A percentile compares a stretch with the other conserved stretches of the same genome.
Conservation (phyloP, 1,140 invertebrate species). For the Drosophila pectinifera region DNA sequence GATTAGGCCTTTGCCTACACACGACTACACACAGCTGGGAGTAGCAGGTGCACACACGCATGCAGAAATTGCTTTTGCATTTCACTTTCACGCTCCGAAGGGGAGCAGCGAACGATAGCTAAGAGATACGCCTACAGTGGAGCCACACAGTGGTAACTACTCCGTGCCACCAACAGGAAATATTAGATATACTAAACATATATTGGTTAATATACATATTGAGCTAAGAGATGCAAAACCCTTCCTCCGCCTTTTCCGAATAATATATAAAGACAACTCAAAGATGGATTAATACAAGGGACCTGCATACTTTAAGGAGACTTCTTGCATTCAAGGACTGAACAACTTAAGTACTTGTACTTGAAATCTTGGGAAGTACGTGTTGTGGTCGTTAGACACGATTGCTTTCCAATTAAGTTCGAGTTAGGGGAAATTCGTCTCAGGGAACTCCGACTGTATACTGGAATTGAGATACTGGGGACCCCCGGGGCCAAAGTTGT, state of each 20-base stretch:
- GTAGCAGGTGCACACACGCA: conserved; percentile 31
- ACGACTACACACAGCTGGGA: conserved; percentile 11
- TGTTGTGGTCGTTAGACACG: conserved; percentile 8
- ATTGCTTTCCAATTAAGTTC: conserved; percentile 4
- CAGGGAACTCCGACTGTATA: conserved; percentile 7
- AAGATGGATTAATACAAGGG: neutral
- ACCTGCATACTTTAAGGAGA: too few species aligned
- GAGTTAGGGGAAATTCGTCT: neutral
- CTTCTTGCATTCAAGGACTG: neutral
- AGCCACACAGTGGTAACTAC: neutral
- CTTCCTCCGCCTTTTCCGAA: too few species aligned
- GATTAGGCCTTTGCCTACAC: conserved; percentile 31
- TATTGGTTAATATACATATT: too few species aligned
- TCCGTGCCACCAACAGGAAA: neutral
- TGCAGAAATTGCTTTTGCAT: conserved; percentile 52
- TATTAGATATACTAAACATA: neutral
- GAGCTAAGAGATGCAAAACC: too few species aligned
- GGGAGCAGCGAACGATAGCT: conserved; percentile 39
- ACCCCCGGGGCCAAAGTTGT: conserved; percentile 29
- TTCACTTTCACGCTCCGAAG: conserved; percentile 61
- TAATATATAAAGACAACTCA: neutral
- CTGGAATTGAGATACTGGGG: conserved; percentile 17
- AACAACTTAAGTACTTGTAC: neutral
- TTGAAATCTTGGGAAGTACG: neutral
- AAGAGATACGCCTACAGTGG: conserved; percentile 25